Base-by-base conservation (phyloP, 2,797 vertebrate species). In the Meda fulgida region DNA sequence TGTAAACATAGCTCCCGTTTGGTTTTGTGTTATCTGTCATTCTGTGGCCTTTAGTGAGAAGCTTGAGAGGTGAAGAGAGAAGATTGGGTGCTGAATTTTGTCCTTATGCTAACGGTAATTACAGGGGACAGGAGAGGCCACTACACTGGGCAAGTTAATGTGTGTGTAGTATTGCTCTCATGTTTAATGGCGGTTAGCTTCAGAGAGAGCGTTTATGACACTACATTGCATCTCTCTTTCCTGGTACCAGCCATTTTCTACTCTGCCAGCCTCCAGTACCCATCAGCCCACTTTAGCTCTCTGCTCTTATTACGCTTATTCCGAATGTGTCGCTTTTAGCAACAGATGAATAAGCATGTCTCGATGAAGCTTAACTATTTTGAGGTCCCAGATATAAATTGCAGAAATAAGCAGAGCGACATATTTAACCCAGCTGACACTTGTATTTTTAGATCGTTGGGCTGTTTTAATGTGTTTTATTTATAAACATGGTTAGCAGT, bases 61-160 rank as follows among this genome's bases (percentile, higher is more conserved):
- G 48, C 8, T 18, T 55, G 63, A 71, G 76, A 78, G 75, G 51
- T 84, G 65, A 71, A 48, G 21, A 58, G 83, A 70, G 48, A 84
- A 58, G 38, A 78, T 70, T 71, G 51, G 34, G 38, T 53, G 81
- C 60, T 26, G 18, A n/a, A 16, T 38, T 53, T 38, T 38, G 34
- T 76, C 43, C 40, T 78, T 84, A 84, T 84, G 83, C 75, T 78
- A 84, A 84, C 71, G 40, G 48, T 84, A 84, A 78, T 84, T 84
- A 84, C 75, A 70, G 75, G 29, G 83, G 51, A 71, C 53, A 36
- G 51, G 16, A 78, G 73, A 84, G 75, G 75, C 65, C 38, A 78
- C 83, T 84, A 16, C 48, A 70, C 75, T 26, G 7, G 40, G 83
- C 51, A 70, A 58, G 48, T 78, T 84, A 84, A 84, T 84, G 66